Evolutionary conservation across 2,888 invertebrate genomes (phyloP).

Genomic region (Piscicola geometra): DNA sequence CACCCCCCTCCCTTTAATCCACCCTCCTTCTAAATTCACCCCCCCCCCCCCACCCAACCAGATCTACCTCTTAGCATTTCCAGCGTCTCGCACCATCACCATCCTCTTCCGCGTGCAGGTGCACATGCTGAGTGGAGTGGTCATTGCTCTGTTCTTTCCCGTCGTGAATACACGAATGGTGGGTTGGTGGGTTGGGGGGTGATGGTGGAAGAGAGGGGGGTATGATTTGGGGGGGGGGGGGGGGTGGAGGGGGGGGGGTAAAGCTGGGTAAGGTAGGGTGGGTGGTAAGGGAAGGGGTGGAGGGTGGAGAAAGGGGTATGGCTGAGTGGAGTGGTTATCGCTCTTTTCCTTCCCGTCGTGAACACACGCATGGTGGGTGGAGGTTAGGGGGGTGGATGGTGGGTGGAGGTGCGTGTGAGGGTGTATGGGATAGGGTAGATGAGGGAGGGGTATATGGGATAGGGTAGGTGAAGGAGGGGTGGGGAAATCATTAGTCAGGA

Average conservation of each 20-base stretch:
- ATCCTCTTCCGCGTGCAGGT: conserved; percentile 82
- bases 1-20: neutral
- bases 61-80: conserved; percentile 83
- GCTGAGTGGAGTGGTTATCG: conserved; percentile 85
- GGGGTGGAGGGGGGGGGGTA: neutral
- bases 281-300: neutral
- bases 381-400: too few species aligned
- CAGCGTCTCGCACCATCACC: conserved; percentile 75
- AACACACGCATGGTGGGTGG: conserved; percentile 63
- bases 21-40: neutral
- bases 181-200: conserved; percentile 48
- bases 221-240: neutral
- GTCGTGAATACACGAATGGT: conserved; percentile 87
- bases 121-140: conserved; percentile 86
- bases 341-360: conserved; percentile 87
- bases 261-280: neutral
- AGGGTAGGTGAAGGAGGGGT: too few species aligned
- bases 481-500: too few species aligned
- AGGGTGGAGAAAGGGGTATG: neutral
- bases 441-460: too few species aligned
- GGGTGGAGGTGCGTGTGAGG: too few species aligned
- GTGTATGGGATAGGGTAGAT: too few species aligned
- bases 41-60: conserved; percentile 53
- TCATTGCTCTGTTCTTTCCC: conserved; percentile 85
- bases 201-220: too few species aligned